Conservation (phyloP, 2,797 vertebrate species). For the Valencia hispanica region DNA sequence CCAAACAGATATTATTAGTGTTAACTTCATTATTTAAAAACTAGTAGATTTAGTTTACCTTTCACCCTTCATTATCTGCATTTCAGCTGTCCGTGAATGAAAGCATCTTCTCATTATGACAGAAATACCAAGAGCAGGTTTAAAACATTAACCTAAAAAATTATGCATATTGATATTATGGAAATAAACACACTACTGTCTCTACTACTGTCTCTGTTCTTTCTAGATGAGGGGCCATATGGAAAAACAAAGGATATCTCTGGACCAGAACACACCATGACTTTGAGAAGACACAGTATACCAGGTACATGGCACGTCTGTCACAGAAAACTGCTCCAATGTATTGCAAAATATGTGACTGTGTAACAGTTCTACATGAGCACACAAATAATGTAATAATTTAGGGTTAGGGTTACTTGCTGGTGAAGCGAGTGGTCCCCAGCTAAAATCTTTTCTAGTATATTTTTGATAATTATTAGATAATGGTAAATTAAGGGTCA, state of each 20-base stretch:
- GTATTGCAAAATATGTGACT: not conserved
- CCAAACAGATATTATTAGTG: not conserved
- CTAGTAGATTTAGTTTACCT: not conserved
- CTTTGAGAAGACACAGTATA: slow-evolving; percentile 92
- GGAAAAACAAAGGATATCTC: slow-evolving; percentile 89
- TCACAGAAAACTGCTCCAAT: not conserved
- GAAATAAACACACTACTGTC: not conserved
- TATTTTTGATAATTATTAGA: not conserved
- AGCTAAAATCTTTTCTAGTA: not conserved
- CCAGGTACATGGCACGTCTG: slow-evolving; percentile 84
- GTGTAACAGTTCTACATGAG: not conserved
- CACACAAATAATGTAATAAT: not conserved
- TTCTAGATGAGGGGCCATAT: slow-evolving; percentile 93
- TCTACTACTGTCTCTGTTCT: slow-evolving; percentile 31
- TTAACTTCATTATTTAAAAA: not conserved
- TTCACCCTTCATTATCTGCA: not conserved
- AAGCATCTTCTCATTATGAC: not conserved
- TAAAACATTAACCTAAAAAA: not conserved
- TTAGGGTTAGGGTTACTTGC: not conserved
- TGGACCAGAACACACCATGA: slow-evolving; percentile 84
- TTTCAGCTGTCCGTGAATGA: not conserved
- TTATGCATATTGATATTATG: not conserved
- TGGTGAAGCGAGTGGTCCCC: too few species aligned
- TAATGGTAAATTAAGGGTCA: not conserved
- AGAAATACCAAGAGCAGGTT: not conserved